These are phyloP conservation scores for Apogon talboti DNA, from an alignment of 2,797 vertebrate genomes.

Conservation along the genomic window DNA sequence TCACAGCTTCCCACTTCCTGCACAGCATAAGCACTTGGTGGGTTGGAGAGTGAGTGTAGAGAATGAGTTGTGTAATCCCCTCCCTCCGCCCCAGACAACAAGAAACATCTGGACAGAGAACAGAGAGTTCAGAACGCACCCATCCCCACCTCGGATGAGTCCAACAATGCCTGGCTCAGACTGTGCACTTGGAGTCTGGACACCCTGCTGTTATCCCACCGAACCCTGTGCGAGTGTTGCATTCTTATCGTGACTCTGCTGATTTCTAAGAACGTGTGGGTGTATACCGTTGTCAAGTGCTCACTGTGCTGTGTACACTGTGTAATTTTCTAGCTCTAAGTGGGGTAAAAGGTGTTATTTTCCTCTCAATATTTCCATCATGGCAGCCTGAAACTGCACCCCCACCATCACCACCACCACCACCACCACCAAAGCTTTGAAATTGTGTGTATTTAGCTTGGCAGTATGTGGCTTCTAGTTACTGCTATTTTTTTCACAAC, in stretches of 20 bases:
- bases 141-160: conserved; percentile 72
- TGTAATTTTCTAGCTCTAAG: conserved; percentile 61
- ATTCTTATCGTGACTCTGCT: conserved; percentile 69
- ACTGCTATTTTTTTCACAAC: conserved; percentile 39
- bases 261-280: conserved; percentile 61
- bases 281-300: conserved; percentile 39
- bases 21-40: conserved; percentile 42
- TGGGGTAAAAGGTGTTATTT: conserved; percentile 67
- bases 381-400: conserved; percentile 14
- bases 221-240: conserved; percentile 53
- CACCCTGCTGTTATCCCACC: conserved; percentile 58
- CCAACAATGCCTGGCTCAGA: conserved; percentile 69
- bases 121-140: conserved; percentile 78
- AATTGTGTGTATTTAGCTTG: conserved; percentile 13
- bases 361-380: conserved; percentile 42
- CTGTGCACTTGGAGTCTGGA: conserved; percentile 52
- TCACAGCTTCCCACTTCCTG: conserved; percentile 58
- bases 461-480: not conserved
- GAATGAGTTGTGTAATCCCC: conserved; percentile 72
- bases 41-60: conserved; percentile 28
- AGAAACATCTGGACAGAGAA: conserved; percentile 86
- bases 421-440: conserved; percentile 11
- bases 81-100: conserved; percentile 72
- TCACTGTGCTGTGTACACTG: conserved; percentile 52
- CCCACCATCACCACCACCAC: not conserved